Base-by-base conservation (phyloP, 1,140 invertebrate genomes). In the Leptopilina clavipes region DNA sequence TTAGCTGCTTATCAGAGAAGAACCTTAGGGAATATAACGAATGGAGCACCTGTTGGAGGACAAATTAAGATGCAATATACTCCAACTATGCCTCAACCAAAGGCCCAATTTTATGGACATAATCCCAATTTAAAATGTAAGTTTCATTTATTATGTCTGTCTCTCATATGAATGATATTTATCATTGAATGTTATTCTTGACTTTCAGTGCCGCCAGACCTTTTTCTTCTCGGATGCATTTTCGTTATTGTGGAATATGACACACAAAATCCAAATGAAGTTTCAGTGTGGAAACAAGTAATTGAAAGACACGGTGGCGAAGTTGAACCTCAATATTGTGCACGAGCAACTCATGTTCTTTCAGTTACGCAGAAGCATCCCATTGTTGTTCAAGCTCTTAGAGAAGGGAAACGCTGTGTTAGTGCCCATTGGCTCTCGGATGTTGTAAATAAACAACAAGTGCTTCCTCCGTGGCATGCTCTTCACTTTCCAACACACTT, bases 351-450 rank as follows among this genome's bases (percentile, higher is more conserved):
- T 0, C 98, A 99, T 90, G 94, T 99, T 17, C 90, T 99, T 10
- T 97, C 97, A 86, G 94, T 97, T 80, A 97, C 96, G 11, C 97
- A 98, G 89, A 93, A 95, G 43, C 96, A 96, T 85, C 95, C 96
- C 40, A 93, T 96, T 19, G 96, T 97, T 14, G 96, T 96, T 91
- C 95, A 96, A 86, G 94, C 94, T 79, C 81, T 90, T 8, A 84
- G 92, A 11, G 92, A 92, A 70, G 93, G 93, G 3, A 95, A 95
- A 88, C 93, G 97, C 22, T 96, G 97, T 85, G 96, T 99, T 6
- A 98, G 97, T 7, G 94, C 97, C 10, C 96, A 96, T 90, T 99
- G 98, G 98, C 90, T 99, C 12, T 97, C 96, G 76, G 98, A 99
- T 88, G 94, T 97, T 31, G 93, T 98, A 74, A 86, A 93, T 1